Conservation (phyloP, 2,888 invertebrate species). For the Phalangium opilio region DNA sequence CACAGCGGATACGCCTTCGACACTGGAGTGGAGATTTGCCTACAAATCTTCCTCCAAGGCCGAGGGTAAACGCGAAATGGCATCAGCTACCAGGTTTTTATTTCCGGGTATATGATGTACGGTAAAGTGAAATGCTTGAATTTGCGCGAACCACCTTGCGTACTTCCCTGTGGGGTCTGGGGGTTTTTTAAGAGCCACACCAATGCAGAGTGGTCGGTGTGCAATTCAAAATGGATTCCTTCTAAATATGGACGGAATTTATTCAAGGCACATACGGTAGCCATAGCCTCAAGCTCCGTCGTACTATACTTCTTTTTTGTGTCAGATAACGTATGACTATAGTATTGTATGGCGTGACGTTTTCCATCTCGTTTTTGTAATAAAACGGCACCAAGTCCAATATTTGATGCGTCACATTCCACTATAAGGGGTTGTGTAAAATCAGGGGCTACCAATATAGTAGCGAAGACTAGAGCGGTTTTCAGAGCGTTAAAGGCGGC, state of each 20-base stretch:
- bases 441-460: too few species aligned
- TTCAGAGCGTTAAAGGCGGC: too few species aligned
- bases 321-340: conserved; percentile 6
- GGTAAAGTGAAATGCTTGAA: conserved; percentile 29
- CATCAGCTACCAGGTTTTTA: conserved; percentile 30
- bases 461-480: too few species aligned
- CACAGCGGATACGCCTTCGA: too few species aligned
- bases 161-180: conserved; percentile 32
- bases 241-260: conserved; percentile 33
- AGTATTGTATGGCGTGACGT: conserved; percentile 20
- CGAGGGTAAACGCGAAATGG: conserved; percentile 21
- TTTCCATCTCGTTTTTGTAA: conserved; percentile 17
- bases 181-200: conserved; percentile 32
- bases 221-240: conserved; percentile 25
- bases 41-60: too few species aligned
- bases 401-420: too few species aligned
- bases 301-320: conserved; percentile 26
- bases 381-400: conserved; percentile 23
- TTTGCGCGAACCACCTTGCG: conserved; percentile 32
- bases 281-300: conserved; percentile 31
- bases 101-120: conserved; percentile 30
- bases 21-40: too few species aligned
- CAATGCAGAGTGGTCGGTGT: conserved; percentile 35
- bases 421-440: too few species aligned
- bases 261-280: conserved; percentile 27